These are phyloP conservation scores for Dolomedes plantarius DNA, from an alignment of 2,888 invertebrate genomes.

Conservation along the genomic window DNA sequence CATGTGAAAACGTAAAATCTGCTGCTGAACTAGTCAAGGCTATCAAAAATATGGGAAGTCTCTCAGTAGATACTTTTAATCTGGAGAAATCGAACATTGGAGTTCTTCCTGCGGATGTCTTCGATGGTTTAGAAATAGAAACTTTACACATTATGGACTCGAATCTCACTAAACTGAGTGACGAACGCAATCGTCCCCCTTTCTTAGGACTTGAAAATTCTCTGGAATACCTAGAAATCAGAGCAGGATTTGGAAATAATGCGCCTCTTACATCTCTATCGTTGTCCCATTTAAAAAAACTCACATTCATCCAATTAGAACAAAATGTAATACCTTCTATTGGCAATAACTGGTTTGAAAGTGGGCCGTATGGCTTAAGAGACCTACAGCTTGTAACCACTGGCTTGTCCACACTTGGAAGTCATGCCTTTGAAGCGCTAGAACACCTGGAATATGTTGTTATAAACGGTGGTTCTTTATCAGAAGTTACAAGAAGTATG, in stretches of 20 bases:
- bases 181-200: conserved; percentile 28
- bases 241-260: conserved; percentile 26
- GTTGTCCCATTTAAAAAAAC: conserved; percentile 46
- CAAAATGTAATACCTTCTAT: conserved; percentile 40
- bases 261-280: conserved; percentile 31
- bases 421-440: conserved; percentile 44
- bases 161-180: conserved; percentile 40
- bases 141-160: conserved; percentile 22
- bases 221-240: conserved; percentile 37
- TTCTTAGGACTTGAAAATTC: conserved; percentile 50
- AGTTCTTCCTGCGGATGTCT: conserved; percentile 31
- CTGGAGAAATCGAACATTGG: conserved; percentile 39
- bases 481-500: conserved; percentile 33
- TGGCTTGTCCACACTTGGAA: conserved; percentile 24
- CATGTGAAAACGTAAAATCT: conserved; percentile 40
- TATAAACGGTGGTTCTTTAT: conserved; percentile 31
- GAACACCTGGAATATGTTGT: conserved; percentile 18
- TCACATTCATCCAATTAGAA: conserved; percentile 28
- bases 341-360: conserved; percentile 61
- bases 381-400: conserved; percentile 32
- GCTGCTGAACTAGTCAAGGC: conserved; percentile 5
- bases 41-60: conserved; percentile 35
- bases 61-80: conserved; percentile 6
- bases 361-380: conserved; percentile 44
- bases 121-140: conserved; percentile 22